These are phyloP conservation scores for Alosa sapidissima DNA, from an alignment of 2,797 vertebrate species.

Conservation along the genomic window DNA sequence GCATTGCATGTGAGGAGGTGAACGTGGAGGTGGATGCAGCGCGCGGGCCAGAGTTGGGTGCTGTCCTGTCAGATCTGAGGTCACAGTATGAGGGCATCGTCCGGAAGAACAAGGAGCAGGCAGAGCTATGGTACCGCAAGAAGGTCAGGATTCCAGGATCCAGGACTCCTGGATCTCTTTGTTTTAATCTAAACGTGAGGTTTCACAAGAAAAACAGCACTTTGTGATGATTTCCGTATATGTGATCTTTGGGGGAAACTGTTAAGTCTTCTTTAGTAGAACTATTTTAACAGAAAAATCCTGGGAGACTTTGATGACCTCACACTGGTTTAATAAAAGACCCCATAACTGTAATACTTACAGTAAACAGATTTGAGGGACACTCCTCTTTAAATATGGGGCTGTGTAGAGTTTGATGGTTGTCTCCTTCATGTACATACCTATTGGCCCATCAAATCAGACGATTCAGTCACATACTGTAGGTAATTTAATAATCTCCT, in stretches of 20 bases:
- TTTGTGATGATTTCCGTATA: not conserved
- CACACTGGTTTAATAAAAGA: not conserved
- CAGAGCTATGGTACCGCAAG: conserved; percentile 77
- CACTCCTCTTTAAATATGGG: not conserved
- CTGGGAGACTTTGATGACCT: not conserved
- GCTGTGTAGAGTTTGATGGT: not conserved
- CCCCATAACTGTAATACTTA: not conserved
- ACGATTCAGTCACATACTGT: not conserved
- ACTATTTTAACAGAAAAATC: no score
- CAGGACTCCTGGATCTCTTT: not conserved
- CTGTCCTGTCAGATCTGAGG: conserved; percentile 72
- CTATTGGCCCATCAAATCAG: not conserved
- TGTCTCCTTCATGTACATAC: not conserved
- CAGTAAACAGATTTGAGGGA: no score
- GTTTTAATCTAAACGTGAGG: not conserved
- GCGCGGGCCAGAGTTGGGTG: conserved; percentile 76
- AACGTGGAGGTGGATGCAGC: conserved; percentile 78
- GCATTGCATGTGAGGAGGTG: conserved; percentile 75
- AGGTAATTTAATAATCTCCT: no score
- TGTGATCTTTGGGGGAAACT: not conserved
- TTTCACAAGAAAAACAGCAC: not conserved
- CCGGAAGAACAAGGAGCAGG: conserved; percentile 79
- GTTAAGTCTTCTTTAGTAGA: no score
- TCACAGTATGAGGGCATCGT: conserved; percentile 81
- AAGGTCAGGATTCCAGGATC: conserved; percentile 63